These are phyloP conservation scores for Allophyes oxyacanthae DNA, from an alignment of 2,888 invertebrate genomes.

Conservation along the genomic window DNA sequence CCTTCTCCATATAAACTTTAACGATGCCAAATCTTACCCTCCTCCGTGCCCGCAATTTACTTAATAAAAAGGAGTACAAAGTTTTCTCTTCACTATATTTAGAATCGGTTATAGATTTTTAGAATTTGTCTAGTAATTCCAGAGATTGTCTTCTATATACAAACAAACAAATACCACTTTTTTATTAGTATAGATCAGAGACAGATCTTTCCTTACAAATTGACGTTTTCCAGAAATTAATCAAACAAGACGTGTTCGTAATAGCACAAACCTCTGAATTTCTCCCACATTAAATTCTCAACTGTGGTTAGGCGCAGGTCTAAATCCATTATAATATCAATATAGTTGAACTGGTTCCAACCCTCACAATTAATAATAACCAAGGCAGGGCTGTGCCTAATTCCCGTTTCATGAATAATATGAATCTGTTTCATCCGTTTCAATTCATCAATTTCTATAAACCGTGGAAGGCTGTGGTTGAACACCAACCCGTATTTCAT, in stretches of 20 bases:
- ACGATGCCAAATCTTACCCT: no score
- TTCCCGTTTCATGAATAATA: conserved; percentile 43
- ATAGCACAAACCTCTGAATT: not conserved
- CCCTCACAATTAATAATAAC: conserved; percentile 46
- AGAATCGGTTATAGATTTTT: no score
- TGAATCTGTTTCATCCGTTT: conserved; percentile 20
- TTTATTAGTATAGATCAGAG: no score
- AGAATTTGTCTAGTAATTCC: no score
- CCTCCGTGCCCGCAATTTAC: no score
- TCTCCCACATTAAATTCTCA: conserved; percentile 20
- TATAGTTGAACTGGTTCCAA: conserved; percentile 60
- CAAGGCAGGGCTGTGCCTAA: conserved; percentile 30
- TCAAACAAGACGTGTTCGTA: conserved; percentile 7
- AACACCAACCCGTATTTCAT: conserved; percentile 14
- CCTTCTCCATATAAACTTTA: no score
- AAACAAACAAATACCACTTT: no score
- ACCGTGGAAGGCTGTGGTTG: conserved; percentile 4
- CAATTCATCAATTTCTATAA: conserved; percentile 42
- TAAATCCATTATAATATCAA: conserved; percentile 61
- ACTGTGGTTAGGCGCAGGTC: conserved; percentile 16
- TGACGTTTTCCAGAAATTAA: conserved; percentile 3
- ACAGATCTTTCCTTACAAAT: no score
- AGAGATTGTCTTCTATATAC: no score
- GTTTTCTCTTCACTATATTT: no score
- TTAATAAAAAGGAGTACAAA: no score